These are phyloP conservation scores for Hydrolagus affinis DNA, from an alignment of 2,113 vertebrate genomes.

Conservation along the genomic window DNA sequence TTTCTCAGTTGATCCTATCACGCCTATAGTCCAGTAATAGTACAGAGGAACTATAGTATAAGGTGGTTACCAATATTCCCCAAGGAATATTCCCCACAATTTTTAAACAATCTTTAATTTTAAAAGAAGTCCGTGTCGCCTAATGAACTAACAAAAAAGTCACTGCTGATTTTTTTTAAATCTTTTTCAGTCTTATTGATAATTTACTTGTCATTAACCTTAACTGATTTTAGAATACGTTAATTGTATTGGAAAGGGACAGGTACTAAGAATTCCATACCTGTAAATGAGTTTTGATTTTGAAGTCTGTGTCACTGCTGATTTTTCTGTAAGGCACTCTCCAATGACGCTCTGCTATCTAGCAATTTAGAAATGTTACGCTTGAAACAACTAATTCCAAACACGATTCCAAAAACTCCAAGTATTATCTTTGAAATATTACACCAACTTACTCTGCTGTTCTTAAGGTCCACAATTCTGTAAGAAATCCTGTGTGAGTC, in stretches of 20 bases:
- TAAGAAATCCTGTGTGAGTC: slow-evolving; percentile 33
- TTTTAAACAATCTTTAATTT: neutral
- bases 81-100: neutral
- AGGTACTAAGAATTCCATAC: slow-evolving; percentile 35
- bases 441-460: slow-evolving; percentile 32
- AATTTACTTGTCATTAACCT: neutral
- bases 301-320: slow-evolving; percentile 39
- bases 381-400: neutral
- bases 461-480: slow-evolving; percentile 34
- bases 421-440: neutral
- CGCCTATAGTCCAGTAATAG: too few species aligned
- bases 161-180: neutral
- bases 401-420: neutral
- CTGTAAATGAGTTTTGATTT: slow-evolving; percentile 44
- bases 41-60: too few species aligned
- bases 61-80: too few species aligned
- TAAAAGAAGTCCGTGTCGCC: neutral
- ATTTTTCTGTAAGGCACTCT: slow-evolving; percentile 40
- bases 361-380: neutral
- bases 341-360: slow-evolving; percentile 41
- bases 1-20: too few species aligned
- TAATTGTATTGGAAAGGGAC: neutral
- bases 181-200: neutral
- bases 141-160: neutral
- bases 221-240: neutral